Evolutionary conservation across 2,113 vertebrate genomes (phyloP), one percentile per base, ranked within the genome.

Genomic region (Xerus inauris): DNA sequence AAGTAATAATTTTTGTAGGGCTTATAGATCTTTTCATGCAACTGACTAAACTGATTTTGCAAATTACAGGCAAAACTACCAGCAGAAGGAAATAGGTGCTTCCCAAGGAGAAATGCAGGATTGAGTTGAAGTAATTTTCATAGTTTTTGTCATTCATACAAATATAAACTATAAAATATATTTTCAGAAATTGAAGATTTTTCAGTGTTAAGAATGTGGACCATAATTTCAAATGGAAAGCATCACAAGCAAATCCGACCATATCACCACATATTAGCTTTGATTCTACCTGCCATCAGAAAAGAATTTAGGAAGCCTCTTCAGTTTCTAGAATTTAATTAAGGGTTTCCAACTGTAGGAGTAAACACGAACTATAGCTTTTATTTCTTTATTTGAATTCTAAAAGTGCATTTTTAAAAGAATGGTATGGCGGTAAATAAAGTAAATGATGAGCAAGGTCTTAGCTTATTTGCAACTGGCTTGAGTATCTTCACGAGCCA

Each of bases 341-440:
- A 97, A 88, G 54, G 73, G 13, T 12, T 95, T 93, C 69, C 77
- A 71, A 69, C 62, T 82, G 87, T 57, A 88, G 94, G 49, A 82
- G 82, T 94, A 89, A 94, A 95, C 67, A 95, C 95, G 87, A 97
- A 96, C 72, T 92, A 96, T 57, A 91, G 87, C 77, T 94, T 92
- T 94, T 88, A 95, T 97, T 86, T 59, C 57, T 96, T 84, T 49
- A 72, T 83, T 42, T 91, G 51, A 96, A 84, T 94, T 88, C 69
- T 17, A 91, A 94, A 69, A 45, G 32, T 45, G 26, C 45, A 93
- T 84, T 89, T 91, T 75, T 42, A 87, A 88, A 91, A 73, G 47
- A 84, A 5, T 87, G 64, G 38, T 62, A 77, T 59, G 17, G 8
- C 57, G 8, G 82, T 73, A 92, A 59, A 71, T 35, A 97, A 87